These are phyloP conservation scores for Abrostola triplasia DNA, from an alignment of 2,888 invertebrate genomes.

Conservation along the genomic window DNA sequence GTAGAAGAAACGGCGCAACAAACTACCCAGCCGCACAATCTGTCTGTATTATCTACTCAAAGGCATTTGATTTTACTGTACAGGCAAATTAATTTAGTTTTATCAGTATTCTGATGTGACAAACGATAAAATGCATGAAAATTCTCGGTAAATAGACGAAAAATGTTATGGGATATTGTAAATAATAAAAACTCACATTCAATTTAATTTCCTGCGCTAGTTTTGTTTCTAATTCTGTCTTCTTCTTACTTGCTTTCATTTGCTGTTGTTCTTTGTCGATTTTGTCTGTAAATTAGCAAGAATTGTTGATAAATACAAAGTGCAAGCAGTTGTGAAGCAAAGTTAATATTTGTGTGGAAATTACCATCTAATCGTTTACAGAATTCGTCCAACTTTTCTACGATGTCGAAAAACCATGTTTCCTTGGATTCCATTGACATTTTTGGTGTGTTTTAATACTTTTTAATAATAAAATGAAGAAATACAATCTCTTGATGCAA, in stretches of 20 bases:
- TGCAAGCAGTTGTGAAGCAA: not conserved
- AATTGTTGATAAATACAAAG: not conserved
- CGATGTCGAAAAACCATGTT: slow-evolving; percentile 58
- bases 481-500: slow-evolving; percentile 12
- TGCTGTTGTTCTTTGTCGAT: slow-evolving; percentile 72
- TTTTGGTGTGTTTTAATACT: slow-evolving; percentile 22
- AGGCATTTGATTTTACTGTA: too few relatives aligned
- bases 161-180: not conserved
- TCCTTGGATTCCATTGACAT: slow-evolving; percentile 61
- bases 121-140: too few relatives aligned
- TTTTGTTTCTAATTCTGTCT: slow-evolving; percentile 73
- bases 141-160: too few relatives aligned
- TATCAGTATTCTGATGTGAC: too few relatives aligned
- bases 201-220: slow-evolving; percentile 73
- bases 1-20: too few relatives aligned
- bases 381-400: slow-evolving; percentile 66
- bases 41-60: too few relatives aligned
- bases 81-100: too few relatives aligned
- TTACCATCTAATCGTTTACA: slow-evolving; percentile 70
- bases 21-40: too few relatives aligned
- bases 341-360: not conserved
- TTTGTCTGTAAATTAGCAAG: slow-evolving; percentile 67
- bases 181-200: slow-evolving; percentile 65
- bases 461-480: not conserved
- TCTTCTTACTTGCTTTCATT: slow-evolving; percentile 72